These are phyloP conservation scores for Apodemus agrarius DNA, from an alignment of 2,797 vertebrate genomes.

Conservation along the genomic window DNA sequence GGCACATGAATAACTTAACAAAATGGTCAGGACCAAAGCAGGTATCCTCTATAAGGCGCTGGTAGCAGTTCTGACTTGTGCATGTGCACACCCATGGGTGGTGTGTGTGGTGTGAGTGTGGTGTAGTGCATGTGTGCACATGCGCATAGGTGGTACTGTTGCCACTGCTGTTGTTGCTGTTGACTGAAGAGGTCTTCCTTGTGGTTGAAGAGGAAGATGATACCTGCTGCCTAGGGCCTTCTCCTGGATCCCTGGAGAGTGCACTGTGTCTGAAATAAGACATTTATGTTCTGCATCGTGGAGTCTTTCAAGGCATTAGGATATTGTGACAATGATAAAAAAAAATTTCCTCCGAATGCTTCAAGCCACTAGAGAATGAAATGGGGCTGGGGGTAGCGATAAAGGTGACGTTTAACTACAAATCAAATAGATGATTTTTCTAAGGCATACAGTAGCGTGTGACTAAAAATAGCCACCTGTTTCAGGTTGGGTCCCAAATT, in stretches of 20 bases:
- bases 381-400: background rate
- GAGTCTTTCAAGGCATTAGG: background rate
- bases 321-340: background rate
- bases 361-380: background rate
- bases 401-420: slow-evolving; percentile 39
- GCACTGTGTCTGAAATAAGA: background rate
- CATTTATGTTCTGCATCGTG: background rate
- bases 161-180: background rate
- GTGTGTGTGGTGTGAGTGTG: background rate
- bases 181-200: background rate
- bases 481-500: slow-evolving; percentile 79
- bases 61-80: background rate
- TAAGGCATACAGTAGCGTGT: slow-evolving; percentile 66
- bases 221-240: background rate
- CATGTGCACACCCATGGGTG: background rate
- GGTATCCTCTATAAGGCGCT: background rate
- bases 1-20: background rate
- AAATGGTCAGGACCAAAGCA: background rate
- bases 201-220: background rate
- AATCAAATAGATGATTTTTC: slow-evolving; percentile 48
- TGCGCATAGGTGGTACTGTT: background rate
- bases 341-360: background rate
- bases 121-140: background rate
- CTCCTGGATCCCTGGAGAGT: background rate
- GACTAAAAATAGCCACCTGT: slow-evolving; percentile 85